Percentiles rank a stretch among this genome's conserved stretches.
Conservation (phyloP, 2,797 vertebrate genomes). For the Stomatorhinus walkeri region DNA sequence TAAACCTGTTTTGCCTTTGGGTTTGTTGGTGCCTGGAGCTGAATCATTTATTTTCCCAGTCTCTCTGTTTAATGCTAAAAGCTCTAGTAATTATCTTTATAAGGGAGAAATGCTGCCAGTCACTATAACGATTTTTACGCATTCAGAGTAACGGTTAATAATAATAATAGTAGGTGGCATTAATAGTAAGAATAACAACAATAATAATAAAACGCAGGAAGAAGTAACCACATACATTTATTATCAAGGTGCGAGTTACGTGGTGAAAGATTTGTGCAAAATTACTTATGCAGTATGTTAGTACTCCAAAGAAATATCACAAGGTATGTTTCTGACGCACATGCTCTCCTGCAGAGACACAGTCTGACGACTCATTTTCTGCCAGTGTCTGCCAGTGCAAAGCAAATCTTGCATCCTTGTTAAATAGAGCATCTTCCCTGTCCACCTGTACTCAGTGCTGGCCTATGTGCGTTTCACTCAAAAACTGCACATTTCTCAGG, state of each 20-base stretch:
- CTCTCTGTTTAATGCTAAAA: not conserved
- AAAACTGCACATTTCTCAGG: not conserved
- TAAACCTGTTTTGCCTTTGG: not conserved
- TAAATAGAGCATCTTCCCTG: not conserved
- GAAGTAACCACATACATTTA: not conserved
- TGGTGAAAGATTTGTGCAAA: not conserved
- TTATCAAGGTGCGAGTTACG: not conserved
- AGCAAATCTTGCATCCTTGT: not conserved
- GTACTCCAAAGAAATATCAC: not conserved
- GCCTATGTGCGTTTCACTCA: not conserved
- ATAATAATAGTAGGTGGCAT: not conserved
- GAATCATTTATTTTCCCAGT: not conserved
- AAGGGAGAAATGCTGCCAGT: not conserved
- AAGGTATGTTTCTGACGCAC: not conserved
- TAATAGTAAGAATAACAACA: not conserved
- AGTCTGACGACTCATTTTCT: not conserved
- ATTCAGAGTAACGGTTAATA: not conserved
- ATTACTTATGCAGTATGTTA: not conserved
- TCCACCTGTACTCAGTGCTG: not conserved
- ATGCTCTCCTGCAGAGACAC: not conserved
- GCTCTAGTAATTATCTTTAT: not conserved
- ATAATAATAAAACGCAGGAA: not conserved
- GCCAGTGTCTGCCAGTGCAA: no score
- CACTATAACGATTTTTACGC: not conserved
- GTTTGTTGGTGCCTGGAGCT: not conserved